Evolutionary conservation across 2,113 vertebrate species (phyloP).

Genomic region (Phaetusa simplex): DNA sequence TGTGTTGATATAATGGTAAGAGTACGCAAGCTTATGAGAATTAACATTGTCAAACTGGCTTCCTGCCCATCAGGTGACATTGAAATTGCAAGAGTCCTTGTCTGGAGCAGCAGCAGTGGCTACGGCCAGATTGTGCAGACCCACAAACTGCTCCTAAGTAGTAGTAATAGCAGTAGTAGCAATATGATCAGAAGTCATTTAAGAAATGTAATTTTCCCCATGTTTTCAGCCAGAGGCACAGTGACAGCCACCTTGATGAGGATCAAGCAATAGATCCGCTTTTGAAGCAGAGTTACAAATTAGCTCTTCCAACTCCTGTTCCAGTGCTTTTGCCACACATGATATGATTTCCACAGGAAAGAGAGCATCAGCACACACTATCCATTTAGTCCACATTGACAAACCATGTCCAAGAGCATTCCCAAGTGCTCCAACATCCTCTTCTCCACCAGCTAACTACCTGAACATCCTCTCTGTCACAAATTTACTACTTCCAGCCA

Average conservation of each 20-base stretch:
- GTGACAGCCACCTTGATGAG: not conserved
- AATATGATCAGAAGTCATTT: not conserved
- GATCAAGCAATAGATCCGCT: not conserved
- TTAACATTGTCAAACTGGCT: not conserved
- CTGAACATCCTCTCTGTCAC: not conserved
- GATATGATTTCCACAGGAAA: rapidly evolving
- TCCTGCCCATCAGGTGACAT: not conserved
- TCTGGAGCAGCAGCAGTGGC: not conserved
- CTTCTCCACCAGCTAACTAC: not conserved
- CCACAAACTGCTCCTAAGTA: not conserved
- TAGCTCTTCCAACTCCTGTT: not conserved
- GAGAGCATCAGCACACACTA: not conserved
- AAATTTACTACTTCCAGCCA: not conserved
- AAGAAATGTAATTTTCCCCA: not conserved
- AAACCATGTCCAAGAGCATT: not conserved
- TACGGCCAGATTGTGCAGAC: not conserved
- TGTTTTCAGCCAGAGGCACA: not conserved
- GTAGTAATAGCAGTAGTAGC: not conserved
- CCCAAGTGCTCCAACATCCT: rapidly evolving
- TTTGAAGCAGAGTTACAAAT: not conserved
- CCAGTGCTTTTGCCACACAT: not conserved
- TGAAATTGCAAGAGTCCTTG: not conserved
- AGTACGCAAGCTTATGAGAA: slow-evolving; percentile 8
- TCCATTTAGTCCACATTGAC: not conserved
- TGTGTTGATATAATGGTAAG: not conserved